phyloP scores from a whole-genome alignment of 2,888 invertebrate species.

The Platycnemis pennipes region DNA sequence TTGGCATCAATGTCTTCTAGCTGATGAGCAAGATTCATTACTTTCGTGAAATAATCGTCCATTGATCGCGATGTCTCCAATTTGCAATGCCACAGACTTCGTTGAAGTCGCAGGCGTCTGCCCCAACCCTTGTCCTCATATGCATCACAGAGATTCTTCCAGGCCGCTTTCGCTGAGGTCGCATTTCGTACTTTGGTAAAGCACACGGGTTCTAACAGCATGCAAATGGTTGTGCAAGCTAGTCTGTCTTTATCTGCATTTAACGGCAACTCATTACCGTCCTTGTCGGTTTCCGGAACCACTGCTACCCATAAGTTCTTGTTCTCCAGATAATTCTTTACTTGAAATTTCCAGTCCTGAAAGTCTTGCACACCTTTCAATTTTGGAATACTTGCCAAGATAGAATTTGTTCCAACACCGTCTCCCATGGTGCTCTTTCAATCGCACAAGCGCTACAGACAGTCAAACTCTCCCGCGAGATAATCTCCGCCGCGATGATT shows the following conservation, averaged over 20 bases:
- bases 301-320: slow-evolving; percentile 1
- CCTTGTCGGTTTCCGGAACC: neutral
- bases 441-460: no score
- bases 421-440: neutral
- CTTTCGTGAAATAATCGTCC: neutral
- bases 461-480: no score
- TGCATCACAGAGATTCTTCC: neutral
- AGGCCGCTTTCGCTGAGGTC: neutral
- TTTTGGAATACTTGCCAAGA: neutral
- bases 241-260: slow-evolving; percentile 2
- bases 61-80: neutral
- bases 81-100: neutral
- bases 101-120: no score
- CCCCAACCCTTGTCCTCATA: neutral
- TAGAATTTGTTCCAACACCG: neutral
- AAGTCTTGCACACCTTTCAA: neutral
- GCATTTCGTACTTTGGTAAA: neutral
- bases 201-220: neutral
- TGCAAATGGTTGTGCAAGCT: neutral
- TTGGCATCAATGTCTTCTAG: neutral
- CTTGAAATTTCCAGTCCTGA: neutral
- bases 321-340: neutral
- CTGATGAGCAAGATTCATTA: no score
- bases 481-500: no score
- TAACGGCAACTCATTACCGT: neutral